Evolutionary conservation across 2,797 vertebrate species (phyloP).

Genomic region (Rhodeus uyekii): DNA sequence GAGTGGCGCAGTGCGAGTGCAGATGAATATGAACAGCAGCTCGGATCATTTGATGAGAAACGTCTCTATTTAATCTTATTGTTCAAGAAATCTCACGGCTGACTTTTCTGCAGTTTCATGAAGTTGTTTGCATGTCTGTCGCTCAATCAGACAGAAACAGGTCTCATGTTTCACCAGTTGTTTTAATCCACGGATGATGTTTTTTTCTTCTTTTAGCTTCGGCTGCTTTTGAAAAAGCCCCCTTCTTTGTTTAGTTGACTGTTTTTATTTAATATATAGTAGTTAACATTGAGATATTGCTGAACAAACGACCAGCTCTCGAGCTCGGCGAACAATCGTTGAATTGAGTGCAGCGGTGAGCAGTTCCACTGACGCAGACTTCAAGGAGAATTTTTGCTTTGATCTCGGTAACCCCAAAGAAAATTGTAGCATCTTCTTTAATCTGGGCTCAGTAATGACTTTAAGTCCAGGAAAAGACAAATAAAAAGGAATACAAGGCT

Average conservation of each 20-base stretch:
- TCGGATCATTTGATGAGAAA: background rate
- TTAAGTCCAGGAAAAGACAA: constrained; percentile 89
- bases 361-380: constrained; percentile 79
- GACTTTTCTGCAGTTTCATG: background rate
- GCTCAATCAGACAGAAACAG: background rate
- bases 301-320: constrained; percentile 67
- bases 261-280: constrained; percentile 44
- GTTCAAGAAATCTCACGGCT: background rate
- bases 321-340: constrained; percentile 74
- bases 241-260: constrained; percentile 43
- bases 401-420: constrained; percentile 84
- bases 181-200: background rate
- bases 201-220: constrained; percentile 37
- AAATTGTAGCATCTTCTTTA: constrained; percentile 89
- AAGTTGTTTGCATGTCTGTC: background rate
- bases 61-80: background rate
- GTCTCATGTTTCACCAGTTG: background rate
- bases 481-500: constrained; percentile 90
- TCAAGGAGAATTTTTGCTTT: constrained; percentile 88
- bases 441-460: constrained; percentile 87
- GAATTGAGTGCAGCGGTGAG: constrained; percentile 74
- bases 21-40: background rate
- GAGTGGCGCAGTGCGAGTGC: background rate
- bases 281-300: constrained; percentile 51
- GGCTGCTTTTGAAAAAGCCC: constrained; percentile 5